Base-by-base conservation (phyloP, 2,113 vertebrate genomes). In the Halcyon senegalensis region DNA sequence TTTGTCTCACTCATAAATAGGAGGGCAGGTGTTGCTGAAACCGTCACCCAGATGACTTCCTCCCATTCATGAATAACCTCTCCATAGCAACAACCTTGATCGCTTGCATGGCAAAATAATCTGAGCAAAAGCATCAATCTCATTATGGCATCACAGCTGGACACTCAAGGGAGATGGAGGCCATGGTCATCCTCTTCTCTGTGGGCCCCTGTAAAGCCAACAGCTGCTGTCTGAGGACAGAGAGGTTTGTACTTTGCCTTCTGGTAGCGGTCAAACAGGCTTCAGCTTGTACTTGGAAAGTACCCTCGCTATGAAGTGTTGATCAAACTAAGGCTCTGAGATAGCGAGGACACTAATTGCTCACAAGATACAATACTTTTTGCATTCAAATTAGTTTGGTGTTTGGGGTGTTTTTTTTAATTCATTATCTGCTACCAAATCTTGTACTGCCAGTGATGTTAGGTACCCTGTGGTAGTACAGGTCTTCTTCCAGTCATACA, bases 101-200 rank as follows among this genome's bases (percentile, higher is more conserved):
- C 70, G 75, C 90, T 77, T 56, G 56, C 64, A 33, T 27, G 86
- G 85, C 90, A 90, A 78, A 93, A 93, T 93, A 93, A 93, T 90
- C 72, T 74, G 68, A 95, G 90, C 90, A 84, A 94, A 96, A 90
- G 63, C 90, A 94, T 92, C 90, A 53, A 48, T 92, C 92, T 88
- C 92, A 84, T 95, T 95, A 92, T 0, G 0, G 64, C 39, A 4
- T 79, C 85, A 78, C 96, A 94, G 92, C 93, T 95, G 96, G 92
- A 70, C 64, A 84, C 91, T 84, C 68, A 59, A 28, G 90, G 87
- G 94, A 82, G 83, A 55, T 31, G 88, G 50, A 44, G 87, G 75
- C 44, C 75, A 70, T 9, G 82, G 76, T 35, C 92, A 69, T 16
- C 48, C 87, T 81, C 44, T 80, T 76, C 53, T 90, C 85, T 84